Evolutionary conservation across 2,888 invertebrate genomes (phyloP), one percentile per base, ranked within the genome.

Genomic region (Cabera pusaria): DNA sequence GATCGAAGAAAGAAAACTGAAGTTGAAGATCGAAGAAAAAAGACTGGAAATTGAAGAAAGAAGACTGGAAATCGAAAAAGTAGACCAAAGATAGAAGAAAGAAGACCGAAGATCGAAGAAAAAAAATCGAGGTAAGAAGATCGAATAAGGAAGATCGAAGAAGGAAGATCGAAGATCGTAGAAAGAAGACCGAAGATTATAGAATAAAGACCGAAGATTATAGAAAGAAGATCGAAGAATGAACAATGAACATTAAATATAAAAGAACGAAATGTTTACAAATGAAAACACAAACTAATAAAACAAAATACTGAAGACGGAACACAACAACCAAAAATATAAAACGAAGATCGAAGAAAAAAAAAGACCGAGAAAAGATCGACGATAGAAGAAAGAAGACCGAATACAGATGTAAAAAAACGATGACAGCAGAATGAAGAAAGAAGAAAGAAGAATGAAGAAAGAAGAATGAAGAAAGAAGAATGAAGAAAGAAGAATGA

Each of bases 191-290:
- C 0, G 5, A 18, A 14, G 25, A 23, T 29, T 24, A 10, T 14
- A 44, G 41, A 39, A 39, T 11, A 26, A 49, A 41, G 36, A 42
- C 27, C 23, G 8, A 5, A 35, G 17, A 21, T n/a, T 8, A 2
- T 12, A 28, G 22, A 4, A 16, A 21, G 32, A 20, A 38, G 5
- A 10, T 37, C 9, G 8, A 42, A 21, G 8, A 17, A 17, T n/a
- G 16, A 20, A 14, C 14, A 19, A 36, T 9, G 27, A 18, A 23
- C 3, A 36, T 7, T 4, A 11, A 20, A 42, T 6, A 29, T 22
- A 21, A 12, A 19, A 44, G 39, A 36, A 39, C 16, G 32, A 49
- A 43, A n/a, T n/a, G n/a, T n/a, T n/a, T n/a, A n/a, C n/a, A n/a
- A n/a, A n/a, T n/a, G n/a, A n/a, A n/a, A n/a, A n/a, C n/a, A n/a